Conservation (phyloP, 2,797 vertebrate genomes). For the Ptychobarbus kaznakovi region DNA sequence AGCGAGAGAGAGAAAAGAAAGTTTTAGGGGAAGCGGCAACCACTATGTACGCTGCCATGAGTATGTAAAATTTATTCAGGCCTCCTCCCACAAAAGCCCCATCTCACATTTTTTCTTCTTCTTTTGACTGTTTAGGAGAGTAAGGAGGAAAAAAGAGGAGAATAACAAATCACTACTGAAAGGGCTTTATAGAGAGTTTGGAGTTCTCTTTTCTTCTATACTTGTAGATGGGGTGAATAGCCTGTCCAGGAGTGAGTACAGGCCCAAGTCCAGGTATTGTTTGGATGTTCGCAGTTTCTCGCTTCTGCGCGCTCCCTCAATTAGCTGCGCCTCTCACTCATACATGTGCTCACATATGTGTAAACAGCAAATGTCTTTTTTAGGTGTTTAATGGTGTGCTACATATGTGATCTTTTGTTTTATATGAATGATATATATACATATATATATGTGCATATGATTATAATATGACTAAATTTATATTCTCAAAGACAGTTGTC, state of each 20-base stretch:
- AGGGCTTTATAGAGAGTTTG: slow-evolving; percentile 77
- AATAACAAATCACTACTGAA: slow-evolving; percentile 72
- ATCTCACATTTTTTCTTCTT: slow-evolving; percentile 60
- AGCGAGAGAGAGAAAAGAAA: slow-evolving; percentile 72
- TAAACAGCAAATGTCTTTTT: slow-evolving; percentile 15
- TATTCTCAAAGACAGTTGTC: neutral
- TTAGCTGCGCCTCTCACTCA: slow-evolving; percentile 40
- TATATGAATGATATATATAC: too few relatives aligned
- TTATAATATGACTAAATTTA: neutral
- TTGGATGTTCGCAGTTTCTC: slow-evolving; percentile 32
- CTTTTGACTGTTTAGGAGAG: slow-evolving; percentile 60
- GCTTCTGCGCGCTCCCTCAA: slow-evolving; percentile 19
- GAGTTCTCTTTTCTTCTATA: slow-evolving; percentile 77
- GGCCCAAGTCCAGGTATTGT: slow-evolving; percentile 60
- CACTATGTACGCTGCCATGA: slow-evolving; percentile 78
- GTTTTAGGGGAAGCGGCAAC: slow-evolving; percentile 76
- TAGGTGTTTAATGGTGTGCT: slow-evolving; percentile 12
- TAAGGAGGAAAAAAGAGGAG: slow-evolving; percentile 62
- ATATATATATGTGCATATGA: too few relatives aligned
- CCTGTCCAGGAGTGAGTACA: slow-evolving; percentile 68
- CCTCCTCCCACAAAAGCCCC: slow-evolving; percentile 62
- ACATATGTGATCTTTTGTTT: too few relatives aligned
- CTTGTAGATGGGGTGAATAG: slow-evolving; percentile 77
- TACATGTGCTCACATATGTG: neutral
- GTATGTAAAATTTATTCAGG: slow-evolving; percentile 82